Base-by-base conservation (phyloP, 2,888 invertebrate genomes). In the Stenoptilia bipunctidactyla region DNA sequence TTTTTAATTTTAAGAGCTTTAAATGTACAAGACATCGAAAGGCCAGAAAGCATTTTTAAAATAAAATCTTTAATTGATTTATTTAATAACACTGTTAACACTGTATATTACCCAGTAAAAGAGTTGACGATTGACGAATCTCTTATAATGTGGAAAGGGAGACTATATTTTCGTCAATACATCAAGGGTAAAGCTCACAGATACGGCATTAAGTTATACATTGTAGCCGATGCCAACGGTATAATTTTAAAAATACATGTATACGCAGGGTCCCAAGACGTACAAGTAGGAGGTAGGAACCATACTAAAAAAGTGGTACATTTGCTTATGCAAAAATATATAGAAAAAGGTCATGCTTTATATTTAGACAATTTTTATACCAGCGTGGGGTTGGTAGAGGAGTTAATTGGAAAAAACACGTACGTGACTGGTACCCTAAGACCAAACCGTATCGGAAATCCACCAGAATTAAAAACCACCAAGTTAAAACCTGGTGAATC, bases 181-280 rank as follows among this genome's bases (percentile, higher is more conserved):
- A 37, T 50, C 15, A 47, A 47, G 36, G 42, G 44, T n/a, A 56
- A 58, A 45, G 40, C 44, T 12, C 50, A 53, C 36, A 53, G 50
- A 37, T 58, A 56, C 52, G 59, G 52, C 4, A 45, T 55, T 2
- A 57, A 56, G 47, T 41, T 58, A 13, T 59, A 55, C 40, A 39
- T 49, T 14, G 40, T 55, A 34, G 41, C 46, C 20, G 50, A 53
- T 30, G 44, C 48, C 12, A 36, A 45, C 36, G 55, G 50, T 1
- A 38, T 49, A 8, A 44, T 59, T 27, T 39, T 52, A 40, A 57
- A 58, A 45, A 45, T 57, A 44, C 43, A 49, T 13, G 41, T 58
- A 13, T 64, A 61, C 46, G 55, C 52, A 36, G 58, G 63, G 15
- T 38, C 45, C 15, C 15, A 15, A 30, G 45, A 45, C 20, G 40